These are phyloP conservation scores for Coccyzus lansbergi DNA, from an alignment of 2,797 vertebrate genomes.

Conservation along the genomic window DNA sequence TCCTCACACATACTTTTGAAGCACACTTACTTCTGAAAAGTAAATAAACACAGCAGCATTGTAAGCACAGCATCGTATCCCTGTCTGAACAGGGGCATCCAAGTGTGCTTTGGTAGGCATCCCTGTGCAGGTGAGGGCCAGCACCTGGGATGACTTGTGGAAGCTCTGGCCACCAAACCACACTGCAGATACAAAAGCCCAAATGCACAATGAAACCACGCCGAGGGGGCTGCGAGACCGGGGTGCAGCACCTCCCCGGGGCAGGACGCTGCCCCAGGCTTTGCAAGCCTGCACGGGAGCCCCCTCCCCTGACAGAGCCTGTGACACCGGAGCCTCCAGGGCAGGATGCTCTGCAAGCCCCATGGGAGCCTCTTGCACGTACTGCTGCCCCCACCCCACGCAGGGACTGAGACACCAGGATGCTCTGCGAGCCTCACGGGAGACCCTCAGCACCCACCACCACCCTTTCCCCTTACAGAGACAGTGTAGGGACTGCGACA, in stretches of 20 bases:
- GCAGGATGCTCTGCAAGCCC: no score
- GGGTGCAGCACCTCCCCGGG: no score
- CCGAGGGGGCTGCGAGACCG: no score
- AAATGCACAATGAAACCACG: neutral
- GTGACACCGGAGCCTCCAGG: no score
- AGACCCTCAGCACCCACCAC: no score
- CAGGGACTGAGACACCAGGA: no score
- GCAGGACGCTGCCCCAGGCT: no score
- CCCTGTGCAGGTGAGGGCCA: neutral
- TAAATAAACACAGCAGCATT: neutral
- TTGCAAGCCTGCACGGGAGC: neutral
- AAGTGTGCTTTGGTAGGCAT: neutral
- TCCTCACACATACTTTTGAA: neutral
- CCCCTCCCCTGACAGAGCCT: neutral
- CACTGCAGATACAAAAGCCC: fast-evolving
- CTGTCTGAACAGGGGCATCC: neutral
- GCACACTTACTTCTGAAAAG: neutral
- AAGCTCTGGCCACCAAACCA: neutral
- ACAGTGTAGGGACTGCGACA: no score
- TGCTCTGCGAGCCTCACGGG: no score
- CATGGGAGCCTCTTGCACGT: no score
- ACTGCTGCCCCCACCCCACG: no score
- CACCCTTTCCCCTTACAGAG: no score
- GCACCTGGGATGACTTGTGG: neutral
- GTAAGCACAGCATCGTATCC: neutral